Percentiles rank a stretch among this genome's conserved stretches.
These are phyloP conservation scores for Pygoscelis antarcticus DNA, from an alignment of 2,113 vertebrate genomes.

Conservation along the genomic window DNA sequence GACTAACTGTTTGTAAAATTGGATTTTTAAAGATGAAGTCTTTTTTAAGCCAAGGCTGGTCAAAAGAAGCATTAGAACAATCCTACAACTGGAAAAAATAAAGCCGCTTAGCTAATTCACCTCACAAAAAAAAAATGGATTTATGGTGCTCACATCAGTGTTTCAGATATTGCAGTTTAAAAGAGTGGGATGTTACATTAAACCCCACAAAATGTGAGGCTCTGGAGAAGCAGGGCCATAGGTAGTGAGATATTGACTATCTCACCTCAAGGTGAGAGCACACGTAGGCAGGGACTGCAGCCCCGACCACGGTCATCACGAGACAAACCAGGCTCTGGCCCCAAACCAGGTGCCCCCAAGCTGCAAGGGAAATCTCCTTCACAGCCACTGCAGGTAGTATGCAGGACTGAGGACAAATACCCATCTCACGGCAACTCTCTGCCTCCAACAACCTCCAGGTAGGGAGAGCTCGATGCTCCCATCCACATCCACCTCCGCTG, in stretches of 20 bases:
- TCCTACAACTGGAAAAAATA: conserved; percentile 24
- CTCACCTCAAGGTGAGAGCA: background rate
- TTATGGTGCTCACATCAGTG: conserved; percentile 12
- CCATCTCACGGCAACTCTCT: accelerated
- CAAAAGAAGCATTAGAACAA: conserved; percentile 19
- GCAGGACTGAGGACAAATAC: accelerated
- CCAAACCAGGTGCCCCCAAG: background rate
- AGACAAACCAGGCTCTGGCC: background rate
- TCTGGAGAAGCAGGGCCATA: background rate
- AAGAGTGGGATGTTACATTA: background rate
- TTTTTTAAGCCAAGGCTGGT: conserved; percentile 14
- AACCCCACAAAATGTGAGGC: background rate
- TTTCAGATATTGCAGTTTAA: background rate
- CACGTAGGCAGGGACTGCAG: background rate
- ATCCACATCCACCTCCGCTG: background rate
- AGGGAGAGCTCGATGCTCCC: background rate
- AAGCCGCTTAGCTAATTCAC: background rate
- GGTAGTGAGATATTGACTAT: conserved; percentile 15
- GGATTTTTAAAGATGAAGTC: conserved; percentile 71
- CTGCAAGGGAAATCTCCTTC: background rate
- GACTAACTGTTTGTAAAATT: conserved; percentile 77
- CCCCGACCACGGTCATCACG: accelerated
- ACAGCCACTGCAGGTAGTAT: accelerated
- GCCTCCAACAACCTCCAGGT: accelerated
- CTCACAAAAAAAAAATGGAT: background rate